Evolutionary conservation across 2,888 invertebrate genomes (phyloP).

Genomic region (Chirona hameri): DNA sequence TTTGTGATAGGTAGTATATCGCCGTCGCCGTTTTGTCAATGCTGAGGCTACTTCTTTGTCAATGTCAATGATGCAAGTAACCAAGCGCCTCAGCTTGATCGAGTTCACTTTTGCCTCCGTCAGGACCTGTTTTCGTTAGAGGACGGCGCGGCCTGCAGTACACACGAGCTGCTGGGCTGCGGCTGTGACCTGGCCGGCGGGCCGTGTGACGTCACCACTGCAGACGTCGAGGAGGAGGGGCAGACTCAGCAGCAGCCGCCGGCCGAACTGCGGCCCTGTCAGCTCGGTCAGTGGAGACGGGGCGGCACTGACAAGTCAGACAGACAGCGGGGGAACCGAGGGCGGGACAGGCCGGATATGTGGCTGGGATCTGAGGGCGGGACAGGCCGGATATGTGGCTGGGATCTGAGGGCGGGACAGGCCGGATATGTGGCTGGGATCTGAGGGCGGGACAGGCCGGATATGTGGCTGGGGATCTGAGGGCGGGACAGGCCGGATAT

Average conservation of each 20-base stretch:
- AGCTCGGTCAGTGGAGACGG: constrained; percentile 9
- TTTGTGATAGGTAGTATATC: neutral
- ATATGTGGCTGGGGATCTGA: too few species aligned
- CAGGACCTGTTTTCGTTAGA: constrained; percentile 59
- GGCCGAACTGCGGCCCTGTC: neutral
- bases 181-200: constrained; percentile 51
- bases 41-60: neutral
- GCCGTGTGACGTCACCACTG: neutral
- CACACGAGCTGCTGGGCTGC: constrained; percentile 61
- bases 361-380: too few species aligned
- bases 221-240: neutral
- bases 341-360: too few species aligned
- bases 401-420: too few species aligned
- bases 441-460: too few species aligned
- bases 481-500: too few species aligned
- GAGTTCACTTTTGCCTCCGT: constrained; percentile 33
- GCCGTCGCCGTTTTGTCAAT: neutral
- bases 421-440: too few species aligned
- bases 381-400: too few species aligned
- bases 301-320: too few species aligned
- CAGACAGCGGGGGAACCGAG: neutral
- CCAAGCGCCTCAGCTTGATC: constrained; percentile 38
- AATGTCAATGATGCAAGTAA: neutral
- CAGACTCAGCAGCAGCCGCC: too few species aligned
- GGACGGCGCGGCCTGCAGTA: constrained; percentile 53